Percentiles rank a stretch among this genome's conserved stretches.
Evolutionary conservation across 2,113 vertebrate genomes (phyloP).

Genomic region (Dipodomys ordii): DNA sequence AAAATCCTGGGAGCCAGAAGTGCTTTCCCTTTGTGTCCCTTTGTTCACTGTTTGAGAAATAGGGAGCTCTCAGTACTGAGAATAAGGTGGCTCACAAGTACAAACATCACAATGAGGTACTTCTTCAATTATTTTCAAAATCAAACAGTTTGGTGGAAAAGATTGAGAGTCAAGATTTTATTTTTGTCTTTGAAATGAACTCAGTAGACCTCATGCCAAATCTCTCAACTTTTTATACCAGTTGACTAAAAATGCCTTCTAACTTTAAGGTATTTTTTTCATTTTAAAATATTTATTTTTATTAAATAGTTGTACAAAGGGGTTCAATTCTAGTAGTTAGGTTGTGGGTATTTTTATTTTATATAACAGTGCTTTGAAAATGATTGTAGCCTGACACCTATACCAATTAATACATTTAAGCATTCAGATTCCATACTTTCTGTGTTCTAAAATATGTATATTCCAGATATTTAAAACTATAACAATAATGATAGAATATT

Average conservation of each 20-base stretch:
- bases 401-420: background rate
- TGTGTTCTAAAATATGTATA: background rate
- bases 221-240: background rate
- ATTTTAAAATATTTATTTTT: too few species aligned
- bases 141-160: background rate
- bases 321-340: too few species aligned
- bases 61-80: background rate
- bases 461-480: background rate
- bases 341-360: background rate
- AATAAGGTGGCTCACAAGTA: background rate
- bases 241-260: background rate
- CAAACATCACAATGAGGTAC: background rate
- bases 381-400: background rate
- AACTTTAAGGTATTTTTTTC: background rate
- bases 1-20: background rate
- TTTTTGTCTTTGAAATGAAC: background rate
- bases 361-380: background rate
- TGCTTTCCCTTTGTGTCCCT: background rate
- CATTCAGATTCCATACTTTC: background rate
- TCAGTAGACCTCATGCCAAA: background rate
- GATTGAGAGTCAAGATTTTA: too few species aligned
- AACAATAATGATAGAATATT: slow-evolving; percentile 28
- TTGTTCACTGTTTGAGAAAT: background rate
- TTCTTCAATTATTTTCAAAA: background rate
- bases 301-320: too few species aligned